Conservation (phyloP, 53 echinoderm and acorn worm species). For the Actinopyga echinites region DNA sequence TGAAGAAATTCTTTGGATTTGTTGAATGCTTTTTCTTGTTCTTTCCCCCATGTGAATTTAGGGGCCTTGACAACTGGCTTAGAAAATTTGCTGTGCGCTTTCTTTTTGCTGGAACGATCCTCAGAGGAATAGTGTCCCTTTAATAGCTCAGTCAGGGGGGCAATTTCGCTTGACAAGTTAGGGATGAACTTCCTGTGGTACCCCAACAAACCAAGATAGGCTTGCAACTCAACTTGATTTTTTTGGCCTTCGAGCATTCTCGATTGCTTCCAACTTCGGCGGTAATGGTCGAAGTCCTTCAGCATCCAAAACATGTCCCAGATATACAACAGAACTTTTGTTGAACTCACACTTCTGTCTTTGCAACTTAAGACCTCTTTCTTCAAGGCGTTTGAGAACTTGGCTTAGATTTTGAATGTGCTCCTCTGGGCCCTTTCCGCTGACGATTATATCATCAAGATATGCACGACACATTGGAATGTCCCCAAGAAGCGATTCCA, state of each 20-base stretch:
- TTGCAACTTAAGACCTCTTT: constrained; percentile 49
- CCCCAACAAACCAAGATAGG: constrained; percentile 56
- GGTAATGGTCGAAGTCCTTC: constrained; percentile 41
- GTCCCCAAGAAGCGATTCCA: constrained; percentile 49
- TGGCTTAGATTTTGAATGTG: constrained; percentile 58
- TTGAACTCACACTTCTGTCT: constrained; percentile 57
- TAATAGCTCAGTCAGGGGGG: constrained; percentile 36
- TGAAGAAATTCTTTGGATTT: constrained; percentile 42
- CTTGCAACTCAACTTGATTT: constrained; percentile 37
- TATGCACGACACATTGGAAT: constrained; percentile 64
- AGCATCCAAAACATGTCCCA: constrained; percentile 46
- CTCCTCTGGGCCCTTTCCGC: constrained; percentile 54
- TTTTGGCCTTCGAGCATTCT: constrained; percentile 43
- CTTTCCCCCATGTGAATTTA: constrained; percentile 40
- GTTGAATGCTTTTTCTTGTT: constrained; percentile 49
- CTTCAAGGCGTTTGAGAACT: constrained; percentile 37
- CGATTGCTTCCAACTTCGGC: constrained; percentile 55
- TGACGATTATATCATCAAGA: constrained; percentile 75
- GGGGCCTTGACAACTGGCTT: background rate
- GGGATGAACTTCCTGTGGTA: constrained; percentile 60
- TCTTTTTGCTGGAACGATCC: background rate
- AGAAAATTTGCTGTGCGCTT: background rate
- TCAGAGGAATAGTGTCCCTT: constrained; percentile 37
- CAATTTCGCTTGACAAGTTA: constrained; percentile 44
- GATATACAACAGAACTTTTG: constrained; percentile 43